A percentile compares a stretch with the other conserved stretches of the same genome.
phyloP scores from a whole-genome alignment of 2,797 vertebrate species.

The Rallus crepitans region DNA sequence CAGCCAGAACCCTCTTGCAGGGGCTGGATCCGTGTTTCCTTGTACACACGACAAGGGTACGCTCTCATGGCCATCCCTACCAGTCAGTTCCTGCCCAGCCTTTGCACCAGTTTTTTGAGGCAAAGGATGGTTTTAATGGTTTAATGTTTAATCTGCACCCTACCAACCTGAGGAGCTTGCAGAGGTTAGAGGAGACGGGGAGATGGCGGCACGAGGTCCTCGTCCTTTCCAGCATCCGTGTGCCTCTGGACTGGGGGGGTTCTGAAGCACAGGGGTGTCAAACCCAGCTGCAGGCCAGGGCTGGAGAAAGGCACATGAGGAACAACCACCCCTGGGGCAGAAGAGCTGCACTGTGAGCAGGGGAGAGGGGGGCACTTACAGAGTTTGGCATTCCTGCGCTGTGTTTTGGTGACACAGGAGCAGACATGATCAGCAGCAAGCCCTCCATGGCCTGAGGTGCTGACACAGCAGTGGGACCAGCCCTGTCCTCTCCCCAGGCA shows the following conservation, averaged over 20 bases:
- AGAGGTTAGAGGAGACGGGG: background rate
- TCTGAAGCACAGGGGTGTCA: background rate
- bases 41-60: slow-evolving; percentile 16
- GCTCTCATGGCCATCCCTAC: background rate
- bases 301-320: background rate
- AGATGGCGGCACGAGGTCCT: background rate
- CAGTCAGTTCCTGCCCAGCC: background rate
- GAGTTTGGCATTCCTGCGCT: background rate
- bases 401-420: background rate
- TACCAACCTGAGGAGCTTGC: background rate
- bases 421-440: fast-evolving
- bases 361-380: background rate
- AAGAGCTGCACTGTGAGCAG: background rate
- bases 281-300: background rate
- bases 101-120: fast-evolving
- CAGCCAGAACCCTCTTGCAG: background rate
- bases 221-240: background rate
- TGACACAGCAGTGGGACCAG: background rate
- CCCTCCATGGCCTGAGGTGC: fast-evolving
- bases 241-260: background rate
- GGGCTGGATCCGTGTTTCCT: slow-evolving; percentile 53
- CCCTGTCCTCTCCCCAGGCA: background rate
- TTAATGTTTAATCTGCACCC: slow-evolving; percentile 45
- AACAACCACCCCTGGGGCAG: background rate
- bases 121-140: background rate